Base-by-base conservation (phyloP, 2,797 vertebrate genomes). In the Pantherophis vulpinus region DNA sequence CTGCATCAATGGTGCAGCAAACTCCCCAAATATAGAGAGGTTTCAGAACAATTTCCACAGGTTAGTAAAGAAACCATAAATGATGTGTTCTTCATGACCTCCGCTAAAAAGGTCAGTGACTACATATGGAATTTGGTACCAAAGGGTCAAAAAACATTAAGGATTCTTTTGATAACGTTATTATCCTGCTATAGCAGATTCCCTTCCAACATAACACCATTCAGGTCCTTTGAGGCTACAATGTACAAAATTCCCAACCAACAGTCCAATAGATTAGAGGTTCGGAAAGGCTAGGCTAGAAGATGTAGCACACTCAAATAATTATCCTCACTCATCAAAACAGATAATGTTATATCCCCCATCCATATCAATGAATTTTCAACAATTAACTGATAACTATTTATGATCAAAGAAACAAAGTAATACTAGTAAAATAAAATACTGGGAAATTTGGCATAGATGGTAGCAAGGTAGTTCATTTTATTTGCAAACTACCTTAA, bases 401-500 rank as follows among this genome's bases (percentile, higher is more conserved):
- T 94, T 94, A 51, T 29, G 32, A 0, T 58, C 27, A 56, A 87
- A 89, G 12, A 55, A 93, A 66, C 74, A 90, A 37, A 95, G 95
- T 5, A 91, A 93, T 47, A 42, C 47, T 88, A 88, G 70, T 70
- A 25, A n/a, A 56, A 74, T 92, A 88, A 70, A 86, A 86, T 86
- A 91, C 47, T 47, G 25, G 59, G 74, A 58, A 92, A 37, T 37
- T 54, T 87, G 51, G 61, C 86, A 87, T 90, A 94, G 94, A 92
- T 11, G 4, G 87, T 88, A 63, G 13, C 9, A 5, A 89, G 86
- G 9, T 18, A 32, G 92, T 95, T 93, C 6, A 63, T 91, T 95
- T 94, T 1, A 2, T 63, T 92, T 29, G 93, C 93, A 94, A 92
- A 92, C 79, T 88, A 42, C n/a, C 91, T 66, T 74, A 90, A 92